Evolutionary conservation across 2,113 vertebrate species (phyloP).

Genomic region (Hydropotes inermis): DNA sequence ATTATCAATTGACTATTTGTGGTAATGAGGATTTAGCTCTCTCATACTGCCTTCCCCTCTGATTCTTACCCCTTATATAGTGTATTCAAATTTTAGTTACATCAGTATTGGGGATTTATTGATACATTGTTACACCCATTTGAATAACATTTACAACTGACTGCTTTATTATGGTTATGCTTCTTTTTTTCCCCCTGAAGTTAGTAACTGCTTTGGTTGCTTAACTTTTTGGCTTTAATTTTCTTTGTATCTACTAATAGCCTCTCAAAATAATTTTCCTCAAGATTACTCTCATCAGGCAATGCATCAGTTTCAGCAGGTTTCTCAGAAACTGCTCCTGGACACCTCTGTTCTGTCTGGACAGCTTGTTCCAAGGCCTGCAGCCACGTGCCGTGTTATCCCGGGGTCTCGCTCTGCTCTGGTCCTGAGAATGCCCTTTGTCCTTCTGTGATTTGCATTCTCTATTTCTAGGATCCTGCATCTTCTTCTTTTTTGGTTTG

Average conservation of each 20-base stretch:
- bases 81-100: background rate
- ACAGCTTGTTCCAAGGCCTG: background rate
- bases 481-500: background rate
- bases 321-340: background rate
- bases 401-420: background rate
- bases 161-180: background rate
- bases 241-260: background rate
- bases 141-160: constrained; percentile 9
- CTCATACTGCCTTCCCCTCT: background rate
- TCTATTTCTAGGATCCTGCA: background rate
- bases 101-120: background rate
- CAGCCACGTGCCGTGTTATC: background rate
- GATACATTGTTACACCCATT: background rate
- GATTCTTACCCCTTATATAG: background rate
- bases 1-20: background rate
- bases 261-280: background rate
- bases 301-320: background rate
- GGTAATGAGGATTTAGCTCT: background rate
- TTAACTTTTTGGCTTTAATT: background rate
- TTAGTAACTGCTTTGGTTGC: background rate
- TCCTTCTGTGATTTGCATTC: background rate
- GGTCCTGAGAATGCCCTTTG: background rate
- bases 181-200: background rate
- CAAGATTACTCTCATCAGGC: background rate
- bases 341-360: background rate